These are phyloP conservation scores for Lepus oiostolus DNA, from an alignment of 2,797 vertebrate genomes.

Conservation along the genomic window DNA sequence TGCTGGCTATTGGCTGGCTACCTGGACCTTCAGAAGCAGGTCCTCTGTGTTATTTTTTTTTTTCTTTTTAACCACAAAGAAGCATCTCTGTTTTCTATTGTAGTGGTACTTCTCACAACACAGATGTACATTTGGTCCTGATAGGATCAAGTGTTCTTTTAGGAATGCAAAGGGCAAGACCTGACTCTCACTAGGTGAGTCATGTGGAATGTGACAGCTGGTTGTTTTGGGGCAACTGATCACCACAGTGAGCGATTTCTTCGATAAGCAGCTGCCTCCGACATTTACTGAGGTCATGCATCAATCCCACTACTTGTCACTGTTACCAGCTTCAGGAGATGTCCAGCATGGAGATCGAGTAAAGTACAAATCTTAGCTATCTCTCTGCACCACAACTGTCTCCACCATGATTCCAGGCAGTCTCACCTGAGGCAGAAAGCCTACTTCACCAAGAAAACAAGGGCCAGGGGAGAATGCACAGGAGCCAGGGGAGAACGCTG, in stretches of 20 bases:
- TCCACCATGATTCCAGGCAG: not conserved
- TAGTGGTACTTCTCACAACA: not conserved
- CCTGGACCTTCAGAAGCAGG: not conserved
- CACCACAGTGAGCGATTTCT: not conserved
- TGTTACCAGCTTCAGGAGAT: not conserved
- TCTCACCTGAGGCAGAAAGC: not conserved
- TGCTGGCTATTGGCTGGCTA: not conserved
- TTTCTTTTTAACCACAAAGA: not conserved
- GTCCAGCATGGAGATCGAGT: not conserved
- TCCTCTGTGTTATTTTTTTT: not conserved
- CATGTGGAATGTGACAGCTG: constrained; percentile 65
- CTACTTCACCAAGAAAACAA: not conserved
- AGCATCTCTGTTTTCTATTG: not conserved
- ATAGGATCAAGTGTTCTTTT: not conserved
- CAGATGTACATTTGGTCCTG: not conserved
- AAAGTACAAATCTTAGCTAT: not conserved
- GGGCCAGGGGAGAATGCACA: not conserved
- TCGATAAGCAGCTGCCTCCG: constrained; percentile 46
- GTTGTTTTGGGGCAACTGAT: constrained; percentile 1
- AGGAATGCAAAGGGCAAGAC: constrained; percentile 54
- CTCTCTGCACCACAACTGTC: not conserved
- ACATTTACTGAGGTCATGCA: not conserved
- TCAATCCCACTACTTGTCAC: not conserved
- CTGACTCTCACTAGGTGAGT: not conserved
- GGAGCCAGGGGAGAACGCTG: not conserved